Percentiles rank a stretch among this genome's conserved stretches.
These are phyloP conservation scores for Agrotis segetum DNA, from an alignment of 2,888 invertebrate genomes.

Conservation along the genomic window DNA sequence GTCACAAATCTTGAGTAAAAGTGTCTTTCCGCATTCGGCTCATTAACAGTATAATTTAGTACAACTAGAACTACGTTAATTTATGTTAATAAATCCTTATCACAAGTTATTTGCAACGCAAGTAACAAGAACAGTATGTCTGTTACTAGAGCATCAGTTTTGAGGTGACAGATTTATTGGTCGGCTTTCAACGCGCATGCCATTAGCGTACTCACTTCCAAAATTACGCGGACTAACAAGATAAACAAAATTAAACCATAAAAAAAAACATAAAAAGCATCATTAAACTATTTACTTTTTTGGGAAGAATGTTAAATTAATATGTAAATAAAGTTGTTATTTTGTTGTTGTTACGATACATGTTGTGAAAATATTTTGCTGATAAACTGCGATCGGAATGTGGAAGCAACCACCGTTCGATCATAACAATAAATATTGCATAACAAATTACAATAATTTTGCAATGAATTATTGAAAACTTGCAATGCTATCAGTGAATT, in stretches of 20 bases:
- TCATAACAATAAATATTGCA: conserved; percentile 80
- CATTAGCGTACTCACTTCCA: conserved; percentile 63
- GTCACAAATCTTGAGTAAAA: conserved; percentile 32
- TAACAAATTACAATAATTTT: conserved; percentile 76
- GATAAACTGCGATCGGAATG: conserved; percentile 84
- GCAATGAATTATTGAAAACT: conserved; percentile 60
- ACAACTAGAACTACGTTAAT: conserved; percentile 45
- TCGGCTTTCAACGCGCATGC: conserved; percentile 69
- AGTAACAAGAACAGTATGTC: conserved; percentile 52
- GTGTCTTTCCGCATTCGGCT: conserved; percentile 36
- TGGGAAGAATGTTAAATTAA: conserved; percentile 55
- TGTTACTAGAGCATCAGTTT: conserved; percentile 59
- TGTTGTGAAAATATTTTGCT: conserved; percentile 82
- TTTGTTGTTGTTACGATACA: conserved; percentile 77
- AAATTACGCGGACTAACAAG: conserved; percentile 34
- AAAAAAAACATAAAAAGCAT: conserved; percentile 23
- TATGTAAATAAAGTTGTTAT: conserved; percentile 57
- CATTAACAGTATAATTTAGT: conserved; percentile 43
- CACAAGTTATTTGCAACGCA: conserved; percentile 60
- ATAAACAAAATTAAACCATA: conserved; percentile 55
- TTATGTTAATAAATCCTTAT: conserved; percentile 58
- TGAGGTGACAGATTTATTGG: conserved; percentile 76
- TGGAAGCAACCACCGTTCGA: conserved; percentile 79
- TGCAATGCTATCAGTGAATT: conserved; percentile 41
- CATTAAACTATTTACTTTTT: conserved; percentile 39